A percentile compares a stretch with the other conserved stretches of the same genome.
These are phyloP conservation scores for Aphaenogaster floridana DNA, from an alignment of 1,140 invertebrate genomes.

Conservation along the genomic window DNA sequence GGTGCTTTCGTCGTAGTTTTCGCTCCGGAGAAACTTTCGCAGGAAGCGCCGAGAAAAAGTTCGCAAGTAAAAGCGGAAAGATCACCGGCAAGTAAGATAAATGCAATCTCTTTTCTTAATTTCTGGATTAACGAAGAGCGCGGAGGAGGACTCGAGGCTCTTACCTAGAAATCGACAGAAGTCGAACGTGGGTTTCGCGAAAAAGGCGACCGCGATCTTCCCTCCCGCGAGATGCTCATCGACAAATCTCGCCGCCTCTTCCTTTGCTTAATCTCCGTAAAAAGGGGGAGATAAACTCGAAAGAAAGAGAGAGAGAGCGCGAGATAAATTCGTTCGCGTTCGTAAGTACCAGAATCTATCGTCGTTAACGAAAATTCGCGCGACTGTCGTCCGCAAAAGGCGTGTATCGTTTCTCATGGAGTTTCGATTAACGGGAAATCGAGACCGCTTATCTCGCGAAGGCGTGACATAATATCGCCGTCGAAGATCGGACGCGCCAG, in stretches of 20 bases:
- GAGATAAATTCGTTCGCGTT: slow-evolving; percentile 20
- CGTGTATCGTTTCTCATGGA: neutral
- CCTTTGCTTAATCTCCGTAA: slow-evolving; percentile 21
- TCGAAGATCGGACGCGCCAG: slow-evolving; percentile 44
- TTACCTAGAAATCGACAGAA: slow-evolving; percentile 26
- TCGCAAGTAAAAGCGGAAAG: slow-evolving; percentile 33
- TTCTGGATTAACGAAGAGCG: slow-evolving; percentile 40
- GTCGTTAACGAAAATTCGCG: slow-evolving; percentile 22
- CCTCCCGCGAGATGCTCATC: neutral
- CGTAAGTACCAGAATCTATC: neutral
- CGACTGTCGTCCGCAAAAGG: neutral
- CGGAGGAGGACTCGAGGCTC: neutral
- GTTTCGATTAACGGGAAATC: slow-evolving; percentile 55
- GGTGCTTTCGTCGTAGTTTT: slow-evolving; percentile 29
- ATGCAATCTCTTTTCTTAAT: slow-evolving; percentile 41
- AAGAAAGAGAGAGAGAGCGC: neutral
- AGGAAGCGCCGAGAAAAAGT: slow-evolving; percentile 16
- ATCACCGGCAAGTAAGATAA: slow-evolving; percentile 44
- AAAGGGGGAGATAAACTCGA: neutral
- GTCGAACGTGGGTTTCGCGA: neutral
- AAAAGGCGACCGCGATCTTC: neutral
- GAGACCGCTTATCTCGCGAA: slow-evolving; percentile 31
- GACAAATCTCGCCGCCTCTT: slow-evolving; percentile 14
- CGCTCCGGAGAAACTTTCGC: slow-evolving; percentile 24
- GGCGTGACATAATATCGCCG: slow-evolving; percentile 46